These are phyloP conservation scores for Arctocebus calabarensis DNA, from an alignment of 2,797 vertebrate genomes.

Conservation along the genomic window DNA sequence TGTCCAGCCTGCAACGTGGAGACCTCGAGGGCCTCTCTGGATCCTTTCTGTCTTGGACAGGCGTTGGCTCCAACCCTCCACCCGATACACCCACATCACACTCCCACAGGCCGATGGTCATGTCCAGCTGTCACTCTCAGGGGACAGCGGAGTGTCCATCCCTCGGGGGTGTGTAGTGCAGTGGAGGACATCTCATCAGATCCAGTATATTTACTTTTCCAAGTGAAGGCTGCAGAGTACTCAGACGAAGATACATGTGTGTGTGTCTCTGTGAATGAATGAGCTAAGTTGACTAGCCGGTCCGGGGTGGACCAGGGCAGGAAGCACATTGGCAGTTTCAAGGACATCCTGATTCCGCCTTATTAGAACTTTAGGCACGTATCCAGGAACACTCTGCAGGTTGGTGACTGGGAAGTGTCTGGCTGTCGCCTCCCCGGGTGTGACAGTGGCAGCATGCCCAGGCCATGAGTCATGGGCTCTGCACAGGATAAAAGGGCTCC, in stretches of 20 bases:
- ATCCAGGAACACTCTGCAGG: neutral
- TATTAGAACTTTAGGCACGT: neutral
- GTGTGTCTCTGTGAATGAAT: neutral
- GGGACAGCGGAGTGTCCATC: neutral
- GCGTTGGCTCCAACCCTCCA: neutral
- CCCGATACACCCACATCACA: neutral
- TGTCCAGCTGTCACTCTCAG: neutral
- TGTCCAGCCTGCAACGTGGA: neutral
- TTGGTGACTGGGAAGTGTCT: neutral
- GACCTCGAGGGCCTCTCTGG: neutral
- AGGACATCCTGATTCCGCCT: neutral
- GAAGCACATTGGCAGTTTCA: neutral
- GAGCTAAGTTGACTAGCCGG: neutral
- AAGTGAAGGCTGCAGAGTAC: neutral
- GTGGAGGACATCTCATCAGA: neutral
- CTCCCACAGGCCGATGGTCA: neutral
- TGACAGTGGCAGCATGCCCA: neutral
- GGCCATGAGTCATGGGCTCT: neutral
- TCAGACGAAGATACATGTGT: neutral
- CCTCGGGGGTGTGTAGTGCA: neutral
- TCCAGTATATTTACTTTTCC: neutral
- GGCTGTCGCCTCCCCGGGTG: neutral
- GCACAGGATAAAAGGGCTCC: slow-evolving; percentile 11
- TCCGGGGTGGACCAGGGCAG: neutral
- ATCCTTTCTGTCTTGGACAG: neutral